Base-by-base conservation (phyloP, 2,888 invertebrate genomes). In the Gortyna flavago region DNA sequence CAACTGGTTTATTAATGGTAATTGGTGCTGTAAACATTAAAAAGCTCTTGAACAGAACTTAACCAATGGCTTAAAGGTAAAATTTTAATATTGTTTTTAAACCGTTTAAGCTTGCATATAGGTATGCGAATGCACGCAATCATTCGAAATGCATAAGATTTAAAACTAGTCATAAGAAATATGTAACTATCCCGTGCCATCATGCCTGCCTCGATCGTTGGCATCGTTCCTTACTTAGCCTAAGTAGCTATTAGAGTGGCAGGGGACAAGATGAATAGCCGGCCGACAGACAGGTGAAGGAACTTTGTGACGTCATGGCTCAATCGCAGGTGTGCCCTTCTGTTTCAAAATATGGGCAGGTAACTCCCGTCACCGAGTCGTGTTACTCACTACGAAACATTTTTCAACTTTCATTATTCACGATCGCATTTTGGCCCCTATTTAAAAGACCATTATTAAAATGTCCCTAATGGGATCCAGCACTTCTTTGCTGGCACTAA, bases 291-390 rank as follows among this genome's bases (percentile, higher is more conserved):
- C 94, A 94, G 94, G 94, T 94, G 94, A 94, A 93, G 91, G 91
- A 92, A 93, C 93, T 90, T 89, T 91, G 88, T 92, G 92, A 92
- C 92, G 92, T 92, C 92, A 92, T 88, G 75, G 61, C 80, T 84
- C 89, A 87, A 88, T 90, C 89, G 93, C 94, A 94, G 94, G 93
- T 94, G 94, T 88, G 91, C 90, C 91, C 90, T 90, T 90, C 87
- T 89, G 86, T 90, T 90, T 88, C 87, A 88, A 91, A 89, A 85
- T 80, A 89, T 75, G 80, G 80, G 80, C 91, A 92, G 91, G 90
- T 89, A 90, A 88, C 86, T 80, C 68, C 72, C 69, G 70, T 69
- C 79, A 79, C 66, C 66, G 76, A 72, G 61, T 82, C 75, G 62
- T 76, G 66, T 74, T 81, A 74, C 79, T 85, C 85, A 83, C 82